Evolutionary conservation across 2,888 invertebrate genomes (phyloP).

Genomic region (Volucella inflata): DNA sequence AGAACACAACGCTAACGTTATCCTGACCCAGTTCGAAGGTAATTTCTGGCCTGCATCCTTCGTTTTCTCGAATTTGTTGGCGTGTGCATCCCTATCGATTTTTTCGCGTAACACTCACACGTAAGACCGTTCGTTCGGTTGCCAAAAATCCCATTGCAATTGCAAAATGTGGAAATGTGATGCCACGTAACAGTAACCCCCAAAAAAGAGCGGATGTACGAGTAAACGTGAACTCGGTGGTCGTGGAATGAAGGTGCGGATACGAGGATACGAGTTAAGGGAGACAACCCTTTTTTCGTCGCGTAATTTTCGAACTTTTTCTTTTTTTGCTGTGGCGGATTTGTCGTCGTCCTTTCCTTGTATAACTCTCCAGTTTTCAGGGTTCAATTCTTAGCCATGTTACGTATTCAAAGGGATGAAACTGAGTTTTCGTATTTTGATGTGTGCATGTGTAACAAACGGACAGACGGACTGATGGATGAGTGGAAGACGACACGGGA

Average conservation of each 20-base stretch:
- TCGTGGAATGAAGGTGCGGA: no score
- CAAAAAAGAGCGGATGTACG: conserved; percentile 30
- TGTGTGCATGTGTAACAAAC: background rate
- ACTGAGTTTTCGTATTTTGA: background rate
- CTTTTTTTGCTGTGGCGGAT: conserved; percentile 19
- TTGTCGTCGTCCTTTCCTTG: conserved; percentile 25
- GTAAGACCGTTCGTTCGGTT: conserved; percentile 43
- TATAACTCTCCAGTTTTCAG: background rate
- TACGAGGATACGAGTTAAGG: conserved; percentile 17
- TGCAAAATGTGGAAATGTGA: conserved; percentile 29
- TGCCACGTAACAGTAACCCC: conserved; percentile 69
- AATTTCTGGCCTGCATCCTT: conserved; percentile 70
- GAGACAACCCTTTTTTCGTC: conserved; percentile 38
- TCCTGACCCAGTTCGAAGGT: conserved; percentile 64
- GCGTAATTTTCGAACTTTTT: background rate
- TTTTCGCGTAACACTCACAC: conserved; percentile 59
- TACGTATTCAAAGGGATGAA: conserved; percentile 61
- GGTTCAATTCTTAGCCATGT: conserved; percentile 23
- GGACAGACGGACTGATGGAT: conserved; percentile 36
- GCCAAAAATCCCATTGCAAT: conserved; percentile 61
- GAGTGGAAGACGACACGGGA: conserved; percentile 27
- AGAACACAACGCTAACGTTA: conserved; percentile 17
- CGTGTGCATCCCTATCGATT: conserved; percentile 69
- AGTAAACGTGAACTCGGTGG: no score
- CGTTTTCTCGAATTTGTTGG: background rate